A percentile compares a stretch with the other conserved stretches of the same genome.
Conservation (phyloP, 2,797 vertebrate genomes). For the Rousettus madagascariensis region DNA sequence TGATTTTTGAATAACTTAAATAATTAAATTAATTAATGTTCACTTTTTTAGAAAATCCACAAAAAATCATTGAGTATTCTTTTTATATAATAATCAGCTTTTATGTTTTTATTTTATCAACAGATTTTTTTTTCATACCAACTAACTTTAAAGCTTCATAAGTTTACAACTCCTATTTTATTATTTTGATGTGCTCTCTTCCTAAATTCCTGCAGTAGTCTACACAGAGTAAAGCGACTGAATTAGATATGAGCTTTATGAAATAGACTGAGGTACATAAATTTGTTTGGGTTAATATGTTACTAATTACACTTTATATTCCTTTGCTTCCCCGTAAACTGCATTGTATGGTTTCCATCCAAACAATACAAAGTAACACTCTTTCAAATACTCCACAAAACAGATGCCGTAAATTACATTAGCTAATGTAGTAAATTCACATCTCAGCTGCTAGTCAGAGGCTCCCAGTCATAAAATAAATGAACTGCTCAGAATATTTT, state of each 20-base stretch:
- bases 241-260: constrained; percentile 38
- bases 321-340: constrained; percentile 49
- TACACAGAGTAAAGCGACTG: background rate
- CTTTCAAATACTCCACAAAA: constrained; percentile 60
- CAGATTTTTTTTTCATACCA: background rate
- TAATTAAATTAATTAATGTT: background rate
- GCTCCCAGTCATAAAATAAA: constrained; percentile 62
- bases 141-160: background rate
- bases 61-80: background rate
- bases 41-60: constrained; percentile 17
- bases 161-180: background rate
- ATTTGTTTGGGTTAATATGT: constrained; percentile 39
- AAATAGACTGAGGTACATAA: constrained; percentile 20
- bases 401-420: constrained; percentile 67
- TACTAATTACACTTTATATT: constrained; percentile 45
- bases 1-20: constrained; percentile 10
- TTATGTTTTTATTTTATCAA: background rate
- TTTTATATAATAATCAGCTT: background rate
- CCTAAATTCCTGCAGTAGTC: background rate
- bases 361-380: constrained; percentile 52
- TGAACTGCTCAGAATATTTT: constrained; percentile 31
- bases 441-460: constrained; percentile 69
- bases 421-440: constrained; percentile 68
- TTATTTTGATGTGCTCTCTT: background rate
- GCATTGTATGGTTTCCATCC: constrained; percentile 37